Evolutionary conservation across 2,797 vertebrate genomes (phyloP), one percentile per base, ranked within the genome.

Genomic region (Chromis chromis): DNA sequence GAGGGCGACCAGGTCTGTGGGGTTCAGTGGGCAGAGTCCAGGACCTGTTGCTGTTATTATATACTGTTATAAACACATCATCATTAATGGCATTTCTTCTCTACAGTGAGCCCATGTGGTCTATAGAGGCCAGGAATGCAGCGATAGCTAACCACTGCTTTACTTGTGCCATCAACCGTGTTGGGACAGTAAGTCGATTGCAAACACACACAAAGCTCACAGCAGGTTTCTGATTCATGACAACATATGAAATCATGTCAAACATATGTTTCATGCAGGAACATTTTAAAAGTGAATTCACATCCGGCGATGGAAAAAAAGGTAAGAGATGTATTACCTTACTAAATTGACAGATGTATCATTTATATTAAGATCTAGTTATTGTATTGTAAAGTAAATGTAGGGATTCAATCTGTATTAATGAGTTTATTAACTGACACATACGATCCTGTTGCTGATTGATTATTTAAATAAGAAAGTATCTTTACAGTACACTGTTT

Each of bases 131-230:
- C 50, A 94, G 98, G 76, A 99, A 98, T 0, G 98, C 98, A 19
- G 98, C 98, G 14, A 98, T 99, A 42, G 96, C 97, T 27, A 97
- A 98, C 63, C 97, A 99, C 88, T 98, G 96, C 80, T 99, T 98
- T 70, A 98, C 98, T 0, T 99, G 98, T n/a, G 94, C 96, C 70
- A 97, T 99, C 94, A 99, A 99, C 90, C 95, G 98, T 0, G 97
- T 99, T 0, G 98, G 98, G 64, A 95, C 94, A 62, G 98, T 99
- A 77, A 55, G 96, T 92, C 9, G 2, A 10, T 40, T 31, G 28
- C 19, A 24, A 12, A 57, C 11, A 13, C 10, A 27, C 33, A 42
- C 5, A 6, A 0, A 22, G 21, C 10, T 55, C 27, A 28, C n/a
- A 10, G 19, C 3, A 28, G 9, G 40, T 16, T 42, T 42, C 16